Evolutionary conservation across 2,113 vertebrate genomes (phyloP).

Genomic region (Vombatus ursinus): DNA sequence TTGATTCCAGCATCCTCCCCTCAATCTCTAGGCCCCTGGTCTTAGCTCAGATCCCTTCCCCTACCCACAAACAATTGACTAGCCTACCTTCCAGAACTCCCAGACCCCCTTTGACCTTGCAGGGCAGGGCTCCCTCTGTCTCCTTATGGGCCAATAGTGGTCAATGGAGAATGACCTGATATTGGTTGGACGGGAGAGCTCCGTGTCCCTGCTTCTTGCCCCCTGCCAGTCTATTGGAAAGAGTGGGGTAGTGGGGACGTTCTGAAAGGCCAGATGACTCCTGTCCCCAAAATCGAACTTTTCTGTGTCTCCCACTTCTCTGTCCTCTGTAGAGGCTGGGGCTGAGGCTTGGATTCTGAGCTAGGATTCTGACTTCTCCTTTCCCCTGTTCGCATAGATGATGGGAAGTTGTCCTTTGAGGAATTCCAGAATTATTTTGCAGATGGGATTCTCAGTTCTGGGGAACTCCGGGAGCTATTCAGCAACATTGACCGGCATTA

Average conservation of each 20-base stretch:
- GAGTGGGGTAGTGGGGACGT: not conserved
- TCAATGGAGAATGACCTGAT: not conserved
- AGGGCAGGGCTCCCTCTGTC: not conserved
- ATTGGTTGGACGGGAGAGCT: not conserved
- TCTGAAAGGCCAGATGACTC: not conserved
- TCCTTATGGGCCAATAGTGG: not conserved
- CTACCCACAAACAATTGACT: not conserved
- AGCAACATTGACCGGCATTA: constrained; percentile 90
- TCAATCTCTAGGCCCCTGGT: not conserved
- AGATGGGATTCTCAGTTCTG: constrained; percentile 93
- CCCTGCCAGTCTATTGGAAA: not conserved
- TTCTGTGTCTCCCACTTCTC: not conserved
- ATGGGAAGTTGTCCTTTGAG: constrained; percentile 97
- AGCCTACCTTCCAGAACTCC: not conserved
- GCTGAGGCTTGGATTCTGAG: not conserved
- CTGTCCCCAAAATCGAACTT: not conserved
- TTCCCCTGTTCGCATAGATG: constrained; percentile 84
- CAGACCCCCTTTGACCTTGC: not conserved
- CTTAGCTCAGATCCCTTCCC: not conserved
- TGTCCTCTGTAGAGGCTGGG: not conserved
- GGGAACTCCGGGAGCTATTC: constrained; percentile 95
- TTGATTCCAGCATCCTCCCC: not conserved
- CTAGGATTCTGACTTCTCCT: constrained; percentile 18
- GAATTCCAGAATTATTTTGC: constrained; percentile 97
- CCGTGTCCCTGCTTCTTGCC: not conserved